Evolutionary conservation across 2,797 vertebrate genomes (phyloP), one percentile per base, ranked within the genome.

Genomic region (Spinibarbus caldwelli): DNA sequence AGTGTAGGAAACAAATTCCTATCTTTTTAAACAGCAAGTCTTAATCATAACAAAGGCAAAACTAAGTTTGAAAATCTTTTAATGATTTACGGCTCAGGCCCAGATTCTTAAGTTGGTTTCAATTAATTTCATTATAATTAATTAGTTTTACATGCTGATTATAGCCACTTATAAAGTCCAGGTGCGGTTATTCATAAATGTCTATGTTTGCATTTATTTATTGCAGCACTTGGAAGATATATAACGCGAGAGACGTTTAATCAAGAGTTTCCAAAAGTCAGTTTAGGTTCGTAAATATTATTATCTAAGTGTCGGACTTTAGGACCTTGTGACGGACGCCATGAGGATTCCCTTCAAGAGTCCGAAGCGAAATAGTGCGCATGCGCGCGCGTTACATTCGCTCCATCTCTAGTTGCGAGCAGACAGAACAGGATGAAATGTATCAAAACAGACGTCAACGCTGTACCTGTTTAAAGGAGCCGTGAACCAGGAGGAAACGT

Each of bases 401-500:
- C 89, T 85, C 90, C 89, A 91, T 92, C 92, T 88, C 78, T 90
- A 89, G 91, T 87, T 88, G 87, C 6, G 90, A 87, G 90, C 89
- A 86, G 78, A 41, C 91, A 91, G 93, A 94, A 90, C 90, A 91
- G 91, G 91, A 90, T 90, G 93, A 91, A 93, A 89, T 86, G 90
- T 86, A 92, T 94, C 90, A 89, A 92, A 94, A 94, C 93, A 91
- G 94, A 49, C 88, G 92, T 52, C 86, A 91, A 89, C 93, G 92
- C 87, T 90, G 93, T 95, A 95, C 91, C 93, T 93, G 93, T 90
- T 91, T 91, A 88, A 93, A 94, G 95, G 94, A 94, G 92, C 93
- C 92, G 92, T 89, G 81, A 89, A 87, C 92, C 5, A 83, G 57
- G 88, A 29, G 76, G 66, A 86, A 62, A 54, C 54, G 31, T 34